These are phyloP conservation scores for Oasisia sp. DNA, from an alignment of 2,888 invertebrate genomes.

Conservation along the genomic window DNA sequence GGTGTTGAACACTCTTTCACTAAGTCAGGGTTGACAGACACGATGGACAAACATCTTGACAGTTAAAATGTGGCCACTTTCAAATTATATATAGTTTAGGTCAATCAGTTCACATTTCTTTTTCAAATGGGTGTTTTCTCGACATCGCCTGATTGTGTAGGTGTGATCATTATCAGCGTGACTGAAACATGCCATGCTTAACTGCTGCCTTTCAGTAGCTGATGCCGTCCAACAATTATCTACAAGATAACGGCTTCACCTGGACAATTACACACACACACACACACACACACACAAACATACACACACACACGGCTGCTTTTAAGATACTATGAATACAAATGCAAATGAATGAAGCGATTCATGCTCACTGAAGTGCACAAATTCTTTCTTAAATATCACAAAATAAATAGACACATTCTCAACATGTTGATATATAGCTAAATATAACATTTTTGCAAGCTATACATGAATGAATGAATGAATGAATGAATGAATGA, in stretches of 20 bases:
- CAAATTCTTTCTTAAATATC: neutral
- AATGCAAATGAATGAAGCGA: neutral
- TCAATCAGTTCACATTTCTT: slow-evolving; percentile 1
- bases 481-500: too few relatives aligned
- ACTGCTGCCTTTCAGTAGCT: neutral
- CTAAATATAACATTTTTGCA: neutral
- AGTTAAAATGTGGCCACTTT: neutral
- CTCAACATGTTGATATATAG: neutral
- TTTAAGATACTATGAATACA: neutral
- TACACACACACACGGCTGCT: neutral
- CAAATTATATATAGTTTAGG: neutral
- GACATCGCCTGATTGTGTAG: neutral
- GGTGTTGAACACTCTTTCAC: neutral
- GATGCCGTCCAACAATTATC: neutral
- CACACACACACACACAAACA: too few relatives aligned
- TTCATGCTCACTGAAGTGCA: neutral
- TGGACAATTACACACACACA: neutral
- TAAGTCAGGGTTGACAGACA: neutral
- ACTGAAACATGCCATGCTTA: neutral
- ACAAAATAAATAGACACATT: neutral
- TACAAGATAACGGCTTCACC: neutral
- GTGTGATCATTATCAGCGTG: neutral
- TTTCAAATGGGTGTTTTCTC: slow-evolving; percentile 10
- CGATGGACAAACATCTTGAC: neutral
- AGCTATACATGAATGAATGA: neutral